A percentile compares a stretch with the other conserved stretches of the same genome.
Conservation (phyloP, 2,113 vertebrate genomes). For the Catagonus wagneri region DNA sequence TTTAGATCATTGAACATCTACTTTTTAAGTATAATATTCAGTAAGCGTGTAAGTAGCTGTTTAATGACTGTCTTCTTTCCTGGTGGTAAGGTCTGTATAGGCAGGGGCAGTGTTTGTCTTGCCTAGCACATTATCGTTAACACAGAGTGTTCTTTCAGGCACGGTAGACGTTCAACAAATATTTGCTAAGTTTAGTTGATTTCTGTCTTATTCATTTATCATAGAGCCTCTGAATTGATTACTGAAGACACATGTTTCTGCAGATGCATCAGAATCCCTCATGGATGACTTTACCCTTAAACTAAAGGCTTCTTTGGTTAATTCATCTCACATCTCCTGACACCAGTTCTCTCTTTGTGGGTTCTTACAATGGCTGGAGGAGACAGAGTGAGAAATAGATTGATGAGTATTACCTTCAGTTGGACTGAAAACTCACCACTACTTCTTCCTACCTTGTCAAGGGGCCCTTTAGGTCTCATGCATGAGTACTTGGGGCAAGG, state of each 20-base stretch:
- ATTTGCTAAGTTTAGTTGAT: neutral
- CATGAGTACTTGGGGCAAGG: neutral
- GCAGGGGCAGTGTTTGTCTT: neutral
- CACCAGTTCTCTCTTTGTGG: neutral
- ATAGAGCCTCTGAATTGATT: neutral
- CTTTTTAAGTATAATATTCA: neutral
- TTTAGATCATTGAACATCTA: neutral
- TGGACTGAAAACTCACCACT: neutral
- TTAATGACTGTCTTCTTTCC: neutral
- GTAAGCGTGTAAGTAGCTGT: neutral
- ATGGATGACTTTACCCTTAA: neutral
- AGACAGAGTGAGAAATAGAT: neutral
- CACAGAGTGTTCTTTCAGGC: neutral
- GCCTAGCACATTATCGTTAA: neutral
- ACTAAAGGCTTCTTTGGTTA: neutral
- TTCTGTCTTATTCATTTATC: neutral
- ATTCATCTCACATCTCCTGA: neutral
- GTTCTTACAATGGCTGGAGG: neutral
- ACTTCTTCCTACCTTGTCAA: neutral
- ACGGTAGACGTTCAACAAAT: neutral
- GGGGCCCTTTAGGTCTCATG: neutral
- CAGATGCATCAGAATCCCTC: neutral
- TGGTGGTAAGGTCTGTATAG: neutral
- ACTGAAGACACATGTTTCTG: neutral
- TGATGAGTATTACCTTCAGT: neutral